Base-by-base conservation (phyloP, 2,797 vertebrate species). In the Epinephelus coioides region DNA sequence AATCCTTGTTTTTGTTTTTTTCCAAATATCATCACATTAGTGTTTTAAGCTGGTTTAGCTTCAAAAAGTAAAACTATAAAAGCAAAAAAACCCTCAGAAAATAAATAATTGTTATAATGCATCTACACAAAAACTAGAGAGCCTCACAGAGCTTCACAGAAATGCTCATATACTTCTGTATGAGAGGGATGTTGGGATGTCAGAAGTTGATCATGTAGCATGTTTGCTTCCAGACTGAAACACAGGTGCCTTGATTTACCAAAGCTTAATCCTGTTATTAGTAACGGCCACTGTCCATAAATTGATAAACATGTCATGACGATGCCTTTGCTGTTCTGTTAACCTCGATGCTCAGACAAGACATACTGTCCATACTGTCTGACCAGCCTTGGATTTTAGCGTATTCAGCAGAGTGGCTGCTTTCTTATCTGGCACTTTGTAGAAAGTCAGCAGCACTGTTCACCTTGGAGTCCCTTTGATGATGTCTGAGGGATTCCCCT, bases 401-500 rank as follows among this genome's bases (percentile, higher is more conserved):
- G 3, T 25, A n/a, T 43, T 73, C 51, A 71, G 43, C 50, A 61
- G 47, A 74, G 43, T 65, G 57, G 34, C 30, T 69, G 63, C 40
- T 79, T 47, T 85, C 43, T 66, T 73, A 21, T 17, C 50, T 75
- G 65, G 61, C 66, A 65, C 80, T 86, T 84, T 9, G 78, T 66
- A 73, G 69, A 71, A 88, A 88, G 86, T 87, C 82, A 73, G 73
- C 49, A 19, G 49, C 64, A 63, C 78, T 57, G 68, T 84, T 93
- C 88, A 92, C 88, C 91, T 93, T 87, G 87, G 73, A 88, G 88
- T 83, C 74, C 54, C 70, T 91, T 89, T 93, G 90, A 93, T 91
- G 89, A 93, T 92, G 91, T 92, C 72, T 79, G 10, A 89, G 88
- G 91, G 93, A 94, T 91, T 92, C 88, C 88, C 88, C 65, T 92